A percentile compares a stretch with the other conserved stretches of the same genome.
Conservation (phyloP, 2,797 vertebrate genomes). For the Melanogrammus aeglefinus region DNA sequence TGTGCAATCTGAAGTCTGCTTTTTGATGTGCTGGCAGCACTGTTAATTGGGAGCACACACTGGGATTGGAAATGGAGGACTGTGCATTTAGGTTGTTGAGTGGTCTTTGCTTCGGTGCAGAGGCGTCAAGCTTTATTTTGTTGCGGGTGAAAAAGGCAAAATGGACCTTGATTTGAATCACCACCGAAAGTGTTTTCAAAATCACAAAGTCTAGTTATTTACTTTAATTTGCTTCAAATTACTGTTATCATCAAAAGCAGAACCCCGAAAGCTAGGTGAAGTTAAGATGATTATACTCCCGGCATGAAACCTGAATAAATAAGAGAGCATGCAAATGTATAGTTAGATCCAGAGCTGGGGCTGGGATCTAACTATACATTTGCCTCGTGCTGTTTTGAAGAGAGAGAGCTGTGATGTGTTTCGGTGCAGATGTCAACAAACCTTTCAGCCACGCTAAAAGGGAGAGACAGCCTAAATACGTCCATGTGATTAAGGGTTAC, state of each 20-base stretch:
- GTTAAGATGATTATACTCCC: slow-evolving; percentile 18
- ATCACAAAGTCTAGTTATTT: not conserved
- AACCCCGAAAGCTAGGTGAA: slow-evolving; percentile 21
- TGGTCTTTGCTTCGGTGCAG: slow-evolving; percentile 49
- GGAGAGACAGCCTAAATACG: too few species aligned
- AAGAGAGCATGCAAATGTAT: not conserved
- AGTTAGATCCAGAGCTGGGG: not conserved
- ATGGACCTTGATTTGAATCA: slow-evolving; percentile 38
- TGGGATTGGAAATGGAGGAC: slow-evolving; percentile 64
- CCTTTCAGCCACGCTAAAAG: too few species aligned
- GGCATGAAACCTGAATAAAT: not conserved
- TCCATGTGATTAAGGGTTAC: too few species aligned
- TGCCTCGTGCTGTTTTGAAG: too few species aligned
- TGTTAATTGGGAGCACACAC: slow-evolving; percentile 70
- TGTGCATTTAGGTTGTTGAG: slow-evolving; percentile 52
- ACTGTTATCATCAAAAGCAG: slow-evolving; percentile 23
- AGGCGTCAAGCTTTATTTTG: slow-evolving; percentile 55
- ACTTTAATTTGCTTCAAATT: slow-evolving; percentile 42
- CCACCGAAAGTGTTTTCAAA: slow-evolving; percentile 32
- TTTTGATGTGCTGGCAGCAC: slow-evolving; percentile 62
- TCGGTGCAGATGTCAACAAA: too few species aligned
- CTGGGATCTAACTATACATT: too few species aligned
- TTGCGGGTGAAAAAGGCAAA: slow-evolving; percentile 33
- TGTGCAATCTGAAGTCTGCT: slow-evolving; percentile 36
- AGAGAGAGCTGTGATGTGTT: not conserved